Evolutionary conservation across 2,888 invertebrate genomes (phyloP), one percentile per base, ranked within the genome.

Genomic region (Leptopilina drosophilae): DNA sequence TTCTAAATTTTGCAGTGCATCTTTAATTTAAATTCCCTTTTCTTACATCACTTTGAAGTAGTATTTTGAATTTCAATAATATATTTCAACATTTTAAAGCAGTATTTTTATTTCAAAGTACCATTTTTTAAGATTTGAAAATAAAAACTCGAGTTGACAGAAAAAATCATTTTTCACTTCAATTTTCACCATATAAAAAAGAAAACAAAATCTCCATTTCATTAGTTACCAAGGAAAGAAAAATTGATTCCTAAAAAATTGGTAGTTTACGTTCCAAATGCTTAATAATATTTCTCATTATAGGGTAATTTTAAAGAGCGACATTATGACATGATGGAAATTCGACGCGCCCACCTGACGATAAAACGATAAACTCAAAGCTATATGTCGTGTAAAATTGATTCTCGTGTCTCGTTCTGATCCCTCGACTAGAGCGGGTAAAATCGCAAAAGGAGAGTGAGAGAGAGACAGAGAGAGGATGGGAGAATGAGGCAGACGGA

Each of bases 341-440:
- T 73, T 26, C 56, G 73, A 73, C 56, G 26, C 33, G 56, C 73
- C 73, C 73, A 73, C 56, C 56, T 73, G 73, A 73, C 73, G 53
- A 73, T 73, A 73, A 73, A 56, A 33, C 56, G 73, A 73, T 73
- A 73, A 73, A 73, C 73, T 73, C 73, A 56, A 9, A 56, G 53
- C 73, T 73, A 73, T 73, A 73, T 73, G 73, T 73, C 73, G 73
- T 73, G 73, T 73, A 56, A 73, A 73, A 73, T 73, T 73, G 73
- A 73, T 73, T 73, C 73, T 53, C 73, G 56, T 73, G 73, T 73
- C 73, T 73, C 73, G 56, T 53, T 73, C 73, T 73, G 73, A 73
- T 73, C 73, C 56, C 73, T 73, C 73, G 56, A 56, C 73, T 73
- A 53, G 33, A 33, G 53, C 73, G 53, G 56, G 53, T 33, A 53